A percentile compares a stretch with the other conserved stretches of the same genome.
phyloP scores from a whole-genome alignment of 2,113 vertebrate species.

The Quiscalus mexicanus region DNA sequence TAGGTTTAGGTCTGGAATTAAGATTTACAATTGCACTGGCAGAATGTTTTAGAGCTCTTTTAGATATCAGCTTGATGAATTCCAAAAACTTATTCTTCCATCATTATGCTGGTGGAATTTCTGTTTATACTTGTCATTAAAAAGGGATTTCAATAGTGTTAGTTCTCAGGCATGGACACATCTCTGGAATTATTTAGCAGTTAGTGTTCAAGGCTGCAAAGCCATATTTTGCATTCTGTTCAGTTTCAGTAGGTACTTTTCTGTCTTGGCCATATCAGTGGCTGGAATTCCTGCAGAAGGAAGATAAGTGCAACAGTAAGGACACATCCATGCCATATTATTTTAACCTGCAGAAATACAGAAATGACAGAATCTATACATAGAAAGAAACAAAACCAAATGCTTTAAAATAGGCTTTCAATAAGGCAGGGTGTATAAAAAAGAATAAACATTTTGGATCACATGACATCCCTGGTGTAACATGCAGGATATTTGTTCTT shows the following conservation, averaged over 20 bases:
- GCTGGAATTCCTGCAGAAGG: slow-evolving; percentile 65
- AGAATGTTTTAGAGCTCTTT: neutral
- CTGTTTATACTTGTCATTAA: neutral
- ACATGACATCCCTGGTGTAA: neutral
- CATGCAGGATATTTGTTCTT: neutral
- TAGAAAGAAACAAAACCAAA: neutral
- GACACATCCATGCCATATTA: slow-evolving; percentile 42
- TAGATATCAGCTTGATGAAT: neutral
- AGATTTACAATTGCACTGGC: neutral
- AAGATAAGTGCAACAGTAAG: slow-evolving; percentile 57
- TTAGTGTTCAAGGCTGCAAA: neutral
- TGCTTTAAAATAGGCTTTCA: neutral
- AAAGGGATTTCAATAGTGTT: neutral
- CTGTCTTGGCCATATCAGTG: slow-evolving; percentile 63
- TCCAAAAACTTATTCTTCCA: neutral
- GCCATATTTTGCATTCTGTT: slow-evolving; percentile 56
- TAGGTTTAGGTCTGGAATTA: neutral
- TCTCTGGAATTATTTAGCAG: neutral
- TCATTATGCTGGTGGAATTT: neutral
- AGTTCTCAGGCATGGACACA: neutral
- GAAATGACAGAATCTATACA: slow-evolving; percentile 58
- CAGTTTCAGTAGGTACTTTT: slow-evolving; percentile 47
- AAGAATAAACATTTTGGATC: neutral
- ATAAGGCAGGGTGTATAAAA: neutral
- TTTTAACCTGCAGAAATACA: slow-evolving; percentile 65